phyloP scores from a whole-genome alignment of 1,140 invertebrate genomes.

The Musca vetustissima region DNA sequence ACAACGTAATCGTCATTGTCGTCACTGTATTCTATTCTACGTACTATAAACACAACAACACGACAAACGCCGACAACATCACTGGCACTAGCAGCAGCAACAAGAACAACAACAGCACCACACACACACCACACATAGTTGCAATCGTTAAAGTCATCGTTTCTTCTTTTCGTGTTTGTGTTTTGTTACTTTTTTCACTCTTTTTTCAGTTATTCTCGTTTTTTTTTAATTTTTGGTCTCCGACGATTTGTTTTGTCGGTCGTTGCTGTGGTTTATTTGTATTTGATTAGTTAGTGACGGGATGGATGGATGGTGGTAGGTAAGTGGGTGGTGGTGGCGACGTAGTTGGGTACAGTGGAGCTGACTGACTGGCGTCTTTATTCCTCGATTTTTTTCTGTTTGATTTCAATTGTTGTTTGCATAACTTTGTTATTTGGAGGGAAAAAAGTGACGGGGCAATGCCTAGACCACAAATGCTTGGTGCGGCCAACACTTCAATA shows the following conservation, averaged over 20 bases:
- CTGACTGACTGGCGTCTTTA: conserved; percentile 7
- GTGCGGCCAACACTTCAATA: no score
- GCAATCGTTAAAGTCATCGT: conserved; percentile 6
- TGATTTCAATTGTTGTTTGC: background rate
- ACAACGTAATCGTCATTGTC: conserved; percentile 1
- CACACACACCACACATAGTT: background rate
- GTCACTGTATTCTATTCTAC: background rate
- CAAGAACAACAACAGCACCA: background rate
- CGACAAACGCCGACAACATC: background rate
- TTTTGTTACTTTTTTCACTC: background rate
- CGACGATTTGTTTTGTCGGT: background rate
- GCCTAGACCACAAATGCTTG: no score
- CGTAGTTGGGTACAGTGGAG: conserved; percentile 7
- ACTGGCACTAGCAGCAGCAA: background rate
- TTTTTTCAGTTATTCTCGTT: background rate
- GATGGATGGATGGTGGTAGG: background rate
- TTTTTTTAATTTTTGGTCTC: background rate
- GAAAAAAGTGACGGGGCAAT: no score
- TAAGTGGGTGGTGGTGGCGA: background rate
- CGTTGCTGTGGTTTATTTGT: background rate
- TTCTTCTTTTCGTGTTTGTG: background rate
- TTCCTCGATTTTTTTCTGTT: conserved; percentile 2
- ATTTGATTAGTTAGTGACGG: no score
- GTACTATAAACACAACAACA: background rate
- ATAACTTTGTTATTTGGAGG: no score